phyloP scores from a whole-genome alignment of 2,113 vertebrate genomes.

The Apodemus sylvaticus region DNA sequence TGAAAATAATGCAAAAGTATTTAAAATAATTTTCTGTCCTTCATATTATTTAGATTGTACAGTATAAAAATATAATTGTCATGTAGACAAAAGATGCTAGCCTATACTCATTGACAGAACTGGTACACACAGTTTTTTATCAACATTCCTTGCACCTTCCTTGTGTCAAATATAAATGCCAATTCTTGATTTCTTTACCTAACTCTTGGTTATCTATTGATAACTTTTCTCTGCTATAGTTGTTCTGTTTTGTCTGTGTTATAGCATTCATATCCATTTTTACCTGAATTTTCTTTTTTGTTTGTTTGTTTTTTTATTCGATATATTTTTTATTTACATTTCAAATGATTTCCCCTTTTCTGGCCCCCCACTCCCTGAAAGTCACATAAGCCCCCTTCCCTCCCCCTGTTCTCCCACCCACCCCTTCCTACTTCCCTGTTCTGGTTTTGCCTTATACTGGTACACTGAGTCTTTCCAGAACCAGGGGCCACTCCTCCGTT shows the following conservation, averaged over 20 bases:
- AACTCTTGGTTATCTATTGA: neutral
- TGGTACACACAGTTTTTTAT: neutral
- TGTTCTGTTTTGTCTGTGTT: neutral
- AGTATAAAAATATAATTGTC: neutral
- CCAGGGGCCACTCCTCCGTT: too few species aligned
- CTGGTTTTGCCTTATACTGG: too few species aligned
- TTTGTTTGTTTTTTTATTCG: too few species aligned
- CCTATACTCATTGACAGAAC: neutral
- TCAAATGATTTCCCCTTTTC: too few species aligned
- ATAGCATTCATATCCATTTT: neutral
- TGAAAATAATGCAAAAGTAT: conserved; percentile 14
- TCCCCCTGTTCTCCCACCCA: too few species aligned
- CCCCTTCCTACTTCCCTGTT: too few species aligned
- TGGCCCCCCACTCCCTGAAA: too few species aligned
- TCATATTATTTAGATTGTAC: neutral
- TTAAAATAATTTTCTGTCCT: neutral
- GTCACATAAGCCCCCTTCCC: too few species aligned
- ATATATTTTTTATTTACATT: too few species aligned
- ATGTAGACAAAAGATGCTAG: neutral
- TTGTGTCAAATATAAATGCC: neutral
- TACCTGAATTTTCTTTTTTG: conserved; percentile 28
- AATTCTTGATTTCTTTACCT: neutral
- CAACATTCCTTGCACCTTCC: neutral
- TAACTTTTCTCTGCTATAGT: neutral
- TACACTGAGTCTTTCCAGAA: too few species aligned